Conservation (phyloP, 2,888 invertebrate genomes). For the Pseudococcus jackbeardsleyi region DNA sequence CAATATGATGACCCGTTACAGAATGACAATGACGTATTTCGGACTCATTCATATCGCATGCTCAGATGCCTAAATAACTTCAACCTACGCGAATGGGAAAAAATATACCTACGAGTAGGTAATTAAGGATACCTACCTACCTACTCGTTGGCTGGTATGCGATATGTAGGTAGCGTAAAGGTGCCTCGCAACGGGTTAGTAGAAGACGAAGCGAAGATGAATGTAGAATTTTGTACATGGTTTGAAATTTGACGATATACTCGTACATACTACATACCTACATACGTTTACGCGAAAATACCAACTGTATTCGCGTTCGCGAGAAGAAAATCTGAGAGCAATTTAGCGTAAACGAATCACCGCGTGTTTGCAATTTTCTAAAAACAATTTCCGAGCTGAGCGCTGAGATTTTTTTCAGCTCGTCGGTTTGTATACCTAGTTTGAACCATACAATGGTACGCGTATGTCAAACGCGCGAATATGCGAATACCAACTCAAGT, state of each 20-base stretch:
- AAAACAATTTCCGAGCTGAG: not conserved
- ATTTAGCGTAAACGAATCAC: not conserved
- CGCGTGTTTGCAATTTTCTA: not conserved
- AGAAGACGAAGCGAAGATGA: too few relatives aligned
- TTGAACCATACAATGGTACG: too few relatives aligned
- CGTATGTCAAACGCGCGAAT: not conserved
- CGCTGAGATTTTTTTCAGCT: not conserved
- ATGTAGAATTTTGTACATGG: not conserved
- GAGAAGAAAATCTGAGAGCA: not conserved
- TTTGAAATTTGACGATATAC: not conserved
- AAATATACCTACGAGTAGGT: too few relatives aligned
- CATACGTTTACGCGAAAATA: too few relatives aligned
- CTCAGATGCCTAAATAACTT: too few relatives aligned
- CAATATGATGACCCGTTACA: conserved; percentile 10
- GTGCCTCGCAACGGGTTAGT: too few relatives aligned
- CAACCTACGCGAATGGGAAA: too few relatives aligned
- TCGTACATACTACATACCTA: too few relatives aligned
- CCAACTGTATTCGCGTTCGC: not conserved
- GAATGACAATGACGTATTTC: conserved; percentile 1
- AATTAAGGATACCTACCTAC: not conserved
- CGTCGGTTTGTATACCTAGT: too few relatives aligned
- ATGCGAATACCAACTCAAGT: not conserved
- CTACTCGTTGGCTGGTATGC: not conserved
- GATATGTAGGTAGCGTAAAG: not conserved
- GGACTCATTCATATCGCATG: not conserved